phyloP scores from a whole-genome alignment of 2,797 vertebrate genomes.

The Labeo calbasu region DNA sequence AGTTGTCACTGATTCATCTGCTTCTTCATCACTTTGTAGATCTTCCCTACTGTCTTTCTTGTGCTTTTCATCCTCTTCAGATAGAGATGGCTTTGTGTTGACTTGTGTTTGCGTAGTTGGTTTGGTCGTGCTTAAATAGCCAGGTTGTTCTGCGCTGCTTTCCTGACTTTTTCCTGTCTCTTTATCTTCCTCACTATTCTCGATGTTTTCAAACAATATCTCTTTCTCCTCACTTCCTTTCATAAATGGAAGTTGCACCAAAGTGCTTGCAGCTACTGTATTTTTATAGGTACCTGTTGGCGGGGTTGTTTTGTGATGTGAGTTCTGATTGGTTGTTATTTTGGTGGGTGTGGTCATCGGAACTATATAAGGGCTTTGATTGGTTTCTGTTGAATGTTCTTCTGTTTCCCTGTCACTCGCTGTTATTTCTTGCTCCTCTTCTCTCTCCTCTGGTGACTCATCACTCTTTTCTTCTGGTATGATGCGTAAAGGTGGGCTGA shows the following conservation, averaged over 20 bases:
- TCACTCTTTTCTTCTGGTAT: constrained; percentile 9
- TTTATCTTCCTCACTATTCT: constrained; percentile 27
- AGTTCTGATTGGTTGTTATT: constrained; percentile 15
- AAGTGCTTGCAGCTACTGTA: not conserved
- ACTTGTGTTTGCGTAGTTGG: constrained; percentile 1
- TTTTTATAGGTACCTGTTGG: constrained; percentile 7
- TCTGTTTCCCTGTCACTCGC: not conserved
- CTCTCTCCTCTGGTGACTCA: constrained; percentile 44
- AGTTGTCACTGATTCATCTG: not conserved
- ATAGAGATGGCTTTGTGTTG: not conserved
- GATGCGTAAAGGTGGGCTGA: constrained; percentile 4
- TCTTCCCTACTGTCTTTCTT: constrained; percentile 26
- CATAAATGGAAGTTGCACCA: not conserved
- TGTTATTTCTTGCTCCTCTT: constrained; percentile 18
- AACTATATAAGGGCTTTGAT: not conserved
- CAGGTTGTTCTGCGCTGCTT: not conserved
- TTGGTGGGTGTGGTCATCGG: constrained; percentile 21
- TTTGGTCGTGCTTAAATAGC: constrained; percentile 12
- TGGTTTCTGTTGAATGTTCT: constrained; percentile 11
- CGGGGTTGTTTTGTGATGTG: constrained; percentile 15
- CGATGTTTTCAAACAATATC: not conserved
- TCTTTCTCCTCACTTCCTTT: constrained; percentile 25
- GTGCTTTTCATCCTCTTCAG: not conserved
- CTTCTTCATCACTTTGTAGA: constrained; percentile 22
- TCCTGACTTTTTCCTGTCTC: constrained; percentile 17